A percentile compares a stretch with the other conserved stretches of the same genome.
Evolutionary conservation across 2,113 vertebrate species (phyloP).

Genomic region (Accipiter virgatus): DNA sequence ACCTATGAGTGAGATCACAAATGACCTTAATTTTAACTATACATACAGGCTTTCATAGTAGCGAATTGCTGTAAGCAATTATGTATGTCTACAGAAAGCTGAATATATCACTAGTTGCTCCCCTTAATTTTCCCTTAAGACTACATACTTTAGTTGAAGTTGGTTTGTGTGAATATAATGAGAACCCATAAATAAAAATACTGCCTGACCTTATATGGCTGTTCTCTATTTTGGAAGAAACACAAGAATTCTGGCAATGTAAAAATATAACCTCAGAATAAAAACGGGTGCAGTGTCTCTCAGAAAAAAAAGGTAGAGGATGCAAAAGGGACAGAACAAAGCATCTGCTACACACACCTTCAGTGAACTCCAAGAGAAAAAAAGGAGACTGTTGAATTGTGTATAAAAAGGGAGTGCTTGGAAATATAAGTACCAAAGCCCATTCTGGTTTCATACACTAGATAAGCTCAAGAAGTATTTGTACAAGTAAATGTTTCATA

Average conservation of each 20-base stretch:
- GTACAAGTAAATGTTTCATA: neutral
- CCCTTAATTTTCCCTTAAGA: neutral
- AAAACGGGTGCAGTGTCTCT: neutral
- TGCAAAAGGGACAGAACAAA: neutral
- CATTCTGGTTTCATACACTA: neutral
- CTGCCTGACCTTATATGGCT: neutral
- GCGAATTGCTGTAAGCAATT: neutral
- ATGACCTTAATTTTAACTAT: neutral
- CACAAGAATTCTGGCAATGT: neutral
- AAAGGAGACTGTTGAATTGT: neutral
- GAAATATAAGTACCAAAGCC: neutral
- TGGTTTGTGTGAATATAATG: neutral
- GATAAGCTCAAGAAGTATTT: neutral
- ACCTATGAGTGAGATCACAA: neutral
- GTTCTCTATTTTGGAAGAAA: neutral
- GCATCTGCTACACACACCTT: neutral
- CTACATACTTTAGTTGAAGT: neutral
- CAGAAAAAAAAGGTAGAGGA: neutral
- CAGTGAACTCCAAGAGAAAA: neutral
- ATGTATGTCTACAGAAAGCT: neutral
- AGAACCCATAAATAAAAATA: neutral
- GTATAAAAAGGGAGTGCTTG: neutral
- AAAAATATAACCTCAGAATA: neutral
- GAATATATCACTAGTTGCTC: neutral
- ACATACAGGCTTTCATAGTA: neutral